Conservation (phyloP, 2,888 invertebrate genomes). For the Germaria angustata region DNA sequence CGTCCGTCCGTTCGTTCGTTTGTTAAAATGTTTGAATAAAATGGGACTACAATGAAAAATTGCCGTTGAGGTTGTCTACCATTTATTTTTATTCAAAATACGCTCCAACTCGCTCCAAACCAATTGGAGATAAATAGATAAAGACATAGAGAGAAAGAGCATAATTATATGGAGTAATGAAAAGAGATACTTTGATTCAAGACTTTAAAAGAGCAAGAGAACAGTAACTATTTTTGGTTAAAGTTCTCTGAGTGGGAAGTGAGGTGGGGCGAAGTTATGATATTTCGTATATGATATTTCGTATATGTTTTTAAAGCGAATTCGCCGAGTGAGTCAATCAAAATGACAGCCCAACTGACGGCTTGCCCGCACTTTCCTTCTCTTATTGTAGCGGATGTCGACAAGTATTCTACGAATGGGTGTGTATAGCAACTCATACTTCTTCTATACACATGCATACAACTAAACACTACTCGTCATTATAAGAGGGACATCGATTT, state of each 20-base stretch:
- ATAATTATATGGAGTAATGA: neutral
- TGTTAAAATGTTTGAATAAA: slow-evolving; percentile 39
- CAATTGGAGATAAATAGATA: too few species aligned
- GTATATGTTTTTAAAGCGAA: slow-evolving; percentile 44
- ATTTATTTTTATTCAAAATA: slow-evolving; percentile 27
- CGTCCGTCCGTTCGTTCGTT: neutral
- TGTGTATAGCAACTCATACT: slow-evolving; percentile 68
- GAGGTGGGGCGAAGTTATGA: neutral
- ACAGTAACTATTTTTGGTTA: neutral
- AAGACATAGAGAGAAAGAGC: neutral
- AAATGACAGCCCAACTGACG: slow-evolving; percentile 60
- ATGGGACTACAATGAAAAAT: slow-evolving; percentile 47
- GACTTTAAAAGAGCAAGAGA: neutral
- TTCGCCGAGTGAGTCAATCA: slow-evolving; percentile 62
- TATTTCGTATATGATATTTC: neutral
- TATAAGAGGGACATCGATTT: neutral
- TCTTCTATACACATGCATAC: neutral
- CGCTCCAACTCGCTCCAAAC: slow-evolving; percentile 23
- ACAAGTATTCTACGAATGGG: slow-evolving; percentile 74
- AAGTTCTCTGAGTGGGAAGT: neutral
- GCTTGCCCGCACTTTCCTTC: slow-evolving; percentile 47
- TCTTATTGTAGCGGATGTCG: slow-evolving; percentile 70
- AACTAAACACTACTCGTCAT: neutral
- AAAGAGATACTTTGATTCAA: neutral
- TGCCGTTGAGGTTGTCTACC: slow-evolving; percentile 33